Evolutionary conservation across 2,888 invertebrate species (phyloP).

Genomic region (Macrosiphum euphorbiae): DNA sequence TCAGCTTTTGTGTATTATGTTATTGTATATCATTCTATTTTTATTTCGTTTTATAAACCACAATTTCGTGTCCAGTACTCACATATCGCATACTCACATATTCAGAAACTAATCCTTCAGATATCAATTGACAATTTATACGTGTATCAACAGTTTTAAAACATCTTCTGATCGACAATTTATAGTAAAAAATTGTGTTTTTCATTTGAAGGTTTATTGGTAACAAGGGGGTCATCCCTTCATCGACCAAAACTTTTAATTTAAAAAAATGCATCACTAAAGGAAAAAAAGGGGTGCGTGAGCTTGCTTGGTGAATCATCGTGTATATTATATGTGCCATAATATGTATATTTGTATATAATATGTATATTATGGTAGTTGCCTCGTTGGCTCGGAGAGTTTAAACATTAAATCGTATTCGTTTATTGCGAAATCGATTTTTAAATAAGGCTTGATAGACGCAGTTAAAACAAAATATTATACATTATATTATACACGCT

Average conservation of each 20-base stretch:
- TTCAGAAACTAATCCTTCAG: neutral
- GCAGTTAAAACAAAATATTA: neutral
- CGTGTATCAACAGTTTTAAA: neutral
- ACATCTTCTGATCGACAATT: neutral
- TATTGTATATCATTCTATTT: neutral
- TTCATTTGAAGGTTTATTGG: neutral
- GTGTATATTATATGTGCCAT: neutral
- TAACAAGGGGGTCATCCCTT: too few relatives aligned
- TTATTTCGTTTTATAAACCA: neutral
- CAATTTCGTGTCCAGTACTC: neutral
- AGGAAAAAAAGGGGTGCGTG: neutral
- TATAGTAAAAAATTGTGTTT: neutral
- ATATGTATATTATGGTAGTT: neutral
- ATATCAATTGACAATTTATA: neutral
- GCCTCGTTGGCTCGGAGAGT: neutral
- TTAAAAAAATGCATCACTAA: neutral
- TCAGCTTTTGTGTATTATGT: neutral
- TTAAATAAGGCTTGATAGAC: neutral
- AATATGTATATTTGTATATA: neutral
- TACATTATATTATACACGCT: neutral
- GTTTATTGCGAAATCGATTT: neutral
- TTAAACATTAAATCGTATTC: slow-evolving; percentile 2
- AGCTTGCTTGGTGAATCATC: neutral
- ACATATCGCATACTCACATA: neutral
- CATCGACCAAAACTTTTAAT: neutral